Percentiles rank a stretch among this genome's conserved stretches.
Evolutionary conservation across 2,888 invertebrate genomes (phyloP).

Genomic region (Ectemnius lituratus): DNA sequence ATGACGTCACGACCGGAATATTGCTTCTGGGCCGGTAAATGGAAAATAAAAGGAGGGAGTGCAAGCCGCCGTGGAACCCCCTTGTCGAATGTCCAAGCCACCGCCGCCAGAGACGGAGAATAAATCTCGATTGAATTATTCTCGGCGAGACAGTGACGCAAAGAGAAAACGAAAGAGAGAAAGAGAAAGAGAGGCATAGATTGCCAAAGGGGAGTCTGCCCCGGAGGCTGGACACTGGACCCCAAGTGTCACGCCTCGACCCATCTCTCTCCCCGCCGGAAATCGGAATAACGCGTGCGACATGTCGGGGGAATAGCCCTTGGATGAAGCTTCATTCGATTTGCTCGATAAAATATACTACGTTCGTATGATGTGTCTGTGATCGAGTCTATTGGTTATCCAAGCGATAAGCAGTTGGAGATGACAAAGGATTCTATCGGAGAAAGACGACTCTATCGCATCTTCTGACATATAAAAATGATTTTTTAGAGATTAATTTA

Average conservation of each 20-base stretch:
- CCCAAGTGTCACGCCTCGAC: conserved; percentile 33
- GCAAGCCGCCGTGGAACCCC: background rate
- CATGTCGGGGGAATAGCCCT: conserved; percentile 8
- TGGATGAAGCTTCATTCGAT: too few relatives aligned
- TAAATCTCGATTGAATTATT: conserved; percentile 56
- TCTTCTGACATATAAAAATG: too few relatives aligned
- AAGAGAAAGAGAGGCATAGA: conserved; percentile 6
- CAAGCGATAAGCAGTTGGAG: too few relatives aligned
- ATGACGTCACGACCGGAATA: conserved; percentile 39
- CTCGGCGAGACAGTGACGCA: background rate
- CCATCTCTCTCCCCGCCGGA: conserved; percentile 37
- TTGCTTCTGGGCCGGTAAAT: conserved; percentile 42
- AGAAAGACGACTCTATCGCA: too few relatives aligned
- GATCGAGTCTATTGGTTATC: too few relatives aligned
- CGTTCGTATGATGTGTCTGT: too few relatives aligned
- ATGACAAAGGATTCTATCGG: background rate
- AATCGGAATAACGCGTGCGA: conserved; percentile 49
- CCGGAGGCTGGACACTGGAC: conserved; percentile 21
- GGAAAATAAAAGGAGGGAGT: conserved; percentile 42
- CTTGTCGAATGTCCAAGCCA: conserved; percentile 24
- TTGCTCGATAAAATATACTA: too few relatives aligned
- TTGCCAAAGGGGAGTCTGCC: background rate
- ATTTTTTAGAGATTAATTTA: too few relatives aligned
- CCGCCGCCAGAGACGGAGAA: conserved; percentile 30
- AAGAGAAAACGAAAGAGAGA: conserved; percentile 1